Conservation (phyloP, 2,888 invertebrate species). For the Dynastes hyllus region DNA sequence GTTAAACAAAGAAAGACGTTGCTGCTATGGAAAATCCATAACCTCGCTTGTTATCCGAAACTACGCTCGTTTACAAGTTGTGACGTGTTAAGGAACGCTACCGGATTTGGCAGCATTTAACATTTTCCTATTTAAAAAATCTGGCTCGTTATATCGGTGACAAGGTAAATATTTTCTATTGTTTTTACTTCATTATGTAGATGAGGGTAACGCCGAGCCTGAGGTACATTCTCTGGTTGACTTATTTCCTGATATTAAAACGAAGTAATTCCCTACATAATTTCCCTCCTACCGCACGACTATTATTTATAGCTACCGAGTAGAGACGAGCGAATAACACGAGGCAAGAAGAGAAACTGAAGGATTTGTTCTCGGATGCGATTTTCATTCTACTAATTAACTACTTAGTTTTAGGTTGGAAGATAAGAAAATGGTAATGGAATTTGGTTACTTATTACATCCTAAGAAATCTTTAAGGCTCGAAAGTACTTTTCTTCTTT, state of each 20-base stretch:
- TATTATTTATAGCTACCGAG: slow-evolving; percentile 5
- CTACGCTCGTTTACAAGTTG: not conserved
- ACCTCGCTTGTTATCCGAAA: not conserved
- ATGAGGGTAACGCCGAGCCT: no score
- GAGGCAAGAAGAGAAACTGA: slow-evolving; percentile 36
- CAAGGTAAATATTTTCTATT: slow-evolving; percentile 35
- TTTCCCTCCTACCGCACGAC: slow-evolving; percentile 17
- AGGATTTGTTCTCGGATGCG: slow-evolving; percentile 51
- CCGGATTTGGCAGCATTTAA: no score
- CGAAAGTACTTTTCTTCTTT: slow-evolving; percentile 28
- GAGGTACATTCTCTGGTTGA: slow-evolving; percentile 1
- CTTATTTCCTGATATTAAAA: slow-evolving; percentile 35
- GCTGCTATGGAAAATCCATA: slow-evolving; percentile 12
- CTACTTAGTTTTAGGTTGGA: slow-evolving; percentile 57
- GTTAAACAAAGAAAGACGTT: not conserved
- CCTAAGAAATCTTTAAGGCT: slow-evolving; percentile 46
- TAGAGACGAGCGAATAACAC: slow-evolving; percentile 31
- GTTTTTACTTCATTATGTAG: slow-evolving; percentile 31
- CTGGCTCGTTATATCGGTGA: slow-evolving; percentile 8
- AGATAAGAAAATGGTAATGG: slow-evolving; percentile 56
- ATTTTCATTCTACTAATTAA: slow-evolving; percentile 56
- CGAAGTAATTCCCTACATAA: slow-evolving; percentile 17
- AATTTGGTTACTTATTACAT: slow-evolving; percentile 48
- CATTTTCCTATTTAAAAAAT: slow-evolving; percentile 1
- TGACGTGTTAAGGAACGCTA: not conserved